phyloP scores from a whole-genome alignment of 1,140 invertebrate species.

The Portunus trituberculatus region DNA sequence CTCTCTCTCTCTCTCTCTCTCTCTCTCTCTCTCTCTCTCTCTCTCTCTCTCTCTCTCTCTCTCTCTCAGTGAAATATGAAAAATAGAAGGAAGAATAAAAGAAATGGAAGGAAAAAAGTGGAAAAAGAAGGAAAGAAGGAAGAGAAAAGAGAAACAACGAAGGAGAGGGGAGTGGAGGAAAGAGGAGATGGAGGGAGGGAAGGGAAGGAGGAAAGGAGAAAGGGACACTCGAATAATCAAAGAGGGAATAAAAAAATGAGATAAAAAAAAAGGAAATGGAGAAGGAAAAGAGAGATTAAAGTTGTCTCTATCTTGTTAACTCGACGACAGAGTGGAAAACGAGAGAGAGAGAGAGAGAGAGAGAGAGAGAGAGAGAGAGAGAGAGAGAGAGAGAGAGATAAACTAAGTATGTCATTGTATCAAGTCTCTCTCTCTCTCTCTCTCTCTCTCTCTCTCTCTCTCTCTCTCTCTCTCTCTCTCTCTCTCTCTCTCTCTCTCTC shows the following conservation, averaged over 20 bases:
- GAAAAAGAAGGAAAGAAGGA: too few species aligned
- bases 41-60: too few species aligned
- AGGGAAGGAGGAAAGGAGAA: too few species aligned
- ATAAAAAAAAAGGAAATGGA: not conserved
- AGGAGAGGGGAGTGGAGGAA: too few species aligned
- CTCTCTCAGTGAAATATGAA: too few species aligned
- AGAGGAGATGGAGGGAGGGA: too few species aligned
- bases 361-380: not conserved
- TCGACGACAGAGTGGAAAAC: not conserved
- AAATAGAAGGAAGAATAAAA: too few species aligned
- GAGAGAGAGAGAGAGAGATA: not conserved
- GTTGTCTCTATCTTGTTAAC: not conserved
- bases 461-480: not conserved
- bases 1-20: not conserved
- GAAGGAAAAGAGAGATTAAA: not conserved
- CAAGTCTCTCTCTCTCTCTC: not conserved
- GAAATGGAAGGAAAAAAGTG: too few species aligned
- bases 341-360: conserved; percentile 6
- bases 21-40: too few species aligned
- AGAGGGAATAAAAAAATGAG: not conserved
- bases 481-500: not conserved
- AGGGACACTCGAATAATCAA: not conserved
- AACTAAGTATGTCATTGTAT: not conserved
- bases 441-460: not conserved
- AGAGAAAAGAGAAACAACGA: too few species aligned